A percentile compares a stretch with the other conserved stretches of the same genome.
phyloP scores from a whole-genome alignment of 2,888 invertebrate species.

The Hydriomena furcata region DNA sequence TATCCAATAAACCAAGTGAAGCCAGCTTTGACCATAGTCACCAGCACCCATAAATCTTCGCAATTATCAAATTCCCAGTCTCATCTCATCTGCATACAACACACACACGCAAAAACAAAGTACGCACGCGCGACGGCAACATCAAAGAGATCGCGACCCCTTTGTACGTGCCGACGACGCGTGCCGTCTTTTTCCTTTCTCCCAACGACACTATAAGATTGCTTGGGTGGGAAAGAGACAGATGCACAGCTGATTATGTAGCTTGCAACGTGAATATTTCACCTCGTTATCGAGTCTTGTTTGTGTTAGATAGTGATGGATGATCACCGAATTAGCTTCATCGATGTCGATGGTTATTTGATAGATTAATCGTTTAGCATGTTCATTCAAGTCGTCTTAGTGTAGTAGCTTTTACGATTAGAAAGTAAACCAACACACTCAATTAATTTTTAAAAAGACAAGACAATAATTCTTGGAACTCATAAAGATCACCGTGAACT shows the following conservation, averaged over 20 bases:
- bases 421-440: too few species aligned
- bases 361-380: conserved; percentile 15
- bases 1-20: conserved; percentile 40
- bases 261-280: conserved; percentile 82
- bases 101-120: conserved; percentile 56
- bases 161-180: conserved; percentile 78
- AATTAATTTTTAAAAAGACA: too few species aligned
- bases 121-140: conserved; percentile 79
- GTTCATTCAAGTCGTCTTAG: background rate
- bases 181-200: conserved; percentile 77
- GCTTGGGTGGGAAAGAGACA: conserved; percentile 61
- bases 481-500: too few species aligned
- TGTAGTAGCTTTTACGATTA: too few species aligned
- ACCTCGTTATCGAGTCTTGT: conserved; percentile 83
- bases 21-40: conserved; percentile 29
- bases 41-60: conserved; percentile 73
- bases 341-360: conserved; percentile 56
- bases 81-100: conserved; percentile 78
- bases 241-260: conserved; percentile 69
- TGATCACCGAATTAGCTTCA: conserved; percentile 52
- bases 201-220: conserved; percentile 54
- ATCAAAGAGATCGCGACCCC: conserved; percentile 81
- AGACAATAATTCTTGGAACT: too few species aligned
- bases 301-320: conserved; percentile 79
- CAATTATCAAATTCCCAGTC: conserved; percentile 81